Percentiles rank a stretch among this genome's conserved stretches.
phyloP scores from a whole-genome alignment of 2,797 vertebrate species.

The Numenius phaeopus region DNA sequence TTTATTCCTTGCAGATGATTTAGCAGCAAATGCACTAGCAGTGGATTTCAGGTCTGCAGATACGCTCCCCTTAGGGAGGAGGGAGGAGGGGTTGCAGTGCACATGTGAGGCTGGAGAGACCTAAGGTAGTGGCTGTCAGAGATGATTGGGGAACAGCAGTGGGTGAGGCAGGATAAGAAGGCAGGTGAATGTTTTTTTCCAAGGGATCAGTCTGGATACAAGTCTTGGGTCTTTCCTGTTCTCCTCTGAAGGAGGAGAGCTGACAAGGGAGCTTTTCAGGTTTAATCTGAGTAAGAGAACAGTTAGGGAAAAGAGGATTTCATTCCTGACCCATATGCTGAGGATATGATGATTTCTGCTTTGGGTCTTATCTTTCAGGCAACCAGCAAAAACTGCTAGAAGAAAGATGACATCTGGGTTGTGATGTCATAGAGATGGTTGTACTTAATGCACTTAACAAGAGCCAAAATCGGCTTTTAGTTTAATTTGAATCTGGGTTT shows the following conservation, averaged over 20 bases:
- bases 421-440: neutral
- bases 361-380: neutral
- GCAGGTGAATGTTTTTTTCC: neutral
- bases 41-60: neutral
- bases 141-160: neutral
- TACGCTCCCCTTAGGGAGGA: neutral
- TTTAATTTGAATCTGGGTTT: neutral
- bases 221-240: neutral
- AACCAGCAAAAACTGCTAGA: neutral
- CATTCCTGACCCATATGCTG: neutral
- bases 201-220: neutral
- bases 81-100: neutral
- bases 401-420: neutral
- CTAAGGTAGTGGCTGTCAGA: neutral
- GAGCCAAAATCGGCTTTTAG: neutral
- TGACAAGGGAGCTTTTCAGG: neutral
- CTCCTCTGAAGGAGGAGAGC: neutral
- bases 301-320: neutral
- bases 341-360: neutral
- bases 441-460: neutral
- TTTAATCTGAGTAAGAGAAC: neutral
- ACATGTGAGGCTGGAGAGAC: neutral
- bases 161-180: neutral
- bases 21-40: neutral
- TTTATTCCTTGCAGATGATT: neutral